These are phyloP conservation scores for Rhea americana DNA, from an alignment of 2,113 vertebrate genomes.

Conservation along the genomic window DNA sequence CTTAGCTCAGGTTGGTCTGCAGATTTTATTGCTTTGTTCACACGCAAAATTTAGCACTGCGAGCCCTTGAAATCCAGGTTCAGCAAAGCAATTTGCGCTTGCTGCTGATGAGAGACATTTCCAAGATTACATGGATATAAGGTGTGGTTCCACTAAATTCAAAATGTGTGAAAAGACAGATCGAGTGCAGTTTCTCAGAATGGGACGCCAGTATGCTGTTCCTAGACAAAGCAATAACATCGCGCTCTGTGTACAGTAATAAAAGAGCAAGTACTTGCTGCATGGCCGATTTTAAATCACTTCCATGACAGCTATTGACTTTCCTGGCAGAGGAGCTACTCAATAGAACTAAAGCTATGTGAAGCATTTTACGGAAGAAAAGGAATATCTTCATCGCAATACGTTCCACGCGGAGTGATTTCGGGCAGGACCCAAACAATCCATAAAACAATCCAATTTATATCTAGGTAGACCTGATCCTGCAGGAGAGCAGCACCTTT, in stretches of 20 bases:
- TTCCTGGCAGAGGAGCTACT: background rate
- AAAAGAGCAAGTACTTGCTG: background rate
- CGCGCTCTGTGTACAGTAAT: background rate
- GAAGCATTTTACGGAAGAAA: background rate
- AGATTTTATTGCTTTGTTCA: conserved; percentile 57
- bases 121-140: background rate
- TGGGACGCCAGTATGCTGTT: fast-evolving
- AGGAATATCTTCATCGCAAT: background rate
- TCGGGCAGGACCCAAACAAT: background rate
- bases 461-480: background rate
- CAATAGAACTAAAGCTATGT: fast-evolving
- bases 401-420: background rate
- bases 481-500: background rate
- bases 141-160: background rate
- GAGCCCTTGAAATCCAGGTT: background rate
- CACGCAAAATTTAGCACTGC: conserved; percentile 16
- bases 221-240: background rate
- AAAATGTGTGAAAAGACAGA: conserved; percentile 17
- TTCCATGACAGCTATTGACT: background rate
- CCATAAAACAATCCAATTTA: background rate
- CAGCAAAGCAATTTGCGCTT: conserved; percentile 16
- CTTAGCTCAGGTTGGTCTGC: conserved; percentile 24
- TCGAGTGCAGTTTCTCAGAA: background rate
- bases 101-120: conserved; percentile 23
- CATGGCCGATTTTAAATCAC: background rate